phyloP scores from a whole-genome alignment of 2,888 invertebrate genomes.

The Drosophila mayaguana region DNA sequence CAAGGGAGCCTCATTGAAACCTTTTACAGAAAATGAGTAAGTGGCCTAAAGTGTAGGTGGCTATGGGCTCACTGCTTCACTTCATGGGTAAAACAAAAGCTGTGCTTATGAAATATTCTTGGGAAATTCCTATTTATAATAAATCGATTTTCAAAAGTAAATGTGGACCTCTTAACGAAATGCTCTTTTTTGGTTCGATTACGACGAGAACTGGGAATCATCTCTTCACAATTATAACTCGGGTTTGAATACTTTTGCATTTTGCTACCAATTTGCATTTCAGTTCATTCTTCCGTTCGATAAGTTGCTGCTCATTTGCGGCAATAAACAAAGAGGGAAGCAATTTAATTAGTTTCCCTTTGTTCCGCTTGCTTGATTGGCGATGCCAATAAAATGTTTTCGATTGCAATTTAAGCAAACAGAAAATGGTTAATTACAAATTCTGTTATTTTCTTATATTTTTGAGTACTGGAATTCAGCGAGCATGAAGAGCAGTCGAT shows the following conservation, averaged over 20 bases:
- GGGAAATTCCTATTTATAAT: constrained; percentile 56
- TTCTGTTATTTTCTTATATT: background rate
- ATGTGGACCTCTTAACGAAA: background rate
- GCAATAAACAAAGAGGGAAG: constrained; percentile 14
- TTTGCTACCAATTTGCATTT: constrained; percentile 13
- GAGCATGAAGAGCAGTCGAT: background rate
- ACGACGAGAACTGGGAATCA: background rate
- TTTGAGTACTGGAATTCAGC: background rate
- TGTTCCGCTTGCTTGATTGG: constrained; percentile 16
- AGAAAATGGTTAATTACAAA: constrained; percentile 23
- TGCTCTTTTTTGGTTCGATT: constrained; percentile 6
- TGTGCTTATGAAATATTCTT: constrained; percentile 41
- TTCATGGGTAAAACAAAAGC: constrained; percentile 13
- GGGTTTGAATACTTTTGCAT: background rate
- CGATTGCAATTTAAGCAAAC: constrained; percentile 54
- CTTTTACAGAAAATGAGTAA: constrained; percentile 46
- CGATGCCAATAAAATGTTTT: constrained; percentile 42
- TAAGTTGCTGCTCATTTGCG: constrained; percentile 49
- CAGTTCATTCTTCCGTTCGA: constrained; percentile 14
- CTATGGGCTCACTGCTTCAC: background rate
- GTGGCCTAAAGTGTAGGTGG: constrained; percentile 2
- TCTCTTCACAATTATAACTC: background rate
- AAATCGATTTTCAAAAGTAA: constrained; percentile 17
- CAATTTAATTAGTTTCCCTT: constrained; percentile 24
- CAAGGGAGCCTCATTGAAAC: constrained; percentile 50